A percentile compares a stretch with the other conserved stretches of the same genome.
phyloP scores from a whole-genome alignment of 2,797 vertebrate genomes.

The Knipowitschia caucasica region DNA sequence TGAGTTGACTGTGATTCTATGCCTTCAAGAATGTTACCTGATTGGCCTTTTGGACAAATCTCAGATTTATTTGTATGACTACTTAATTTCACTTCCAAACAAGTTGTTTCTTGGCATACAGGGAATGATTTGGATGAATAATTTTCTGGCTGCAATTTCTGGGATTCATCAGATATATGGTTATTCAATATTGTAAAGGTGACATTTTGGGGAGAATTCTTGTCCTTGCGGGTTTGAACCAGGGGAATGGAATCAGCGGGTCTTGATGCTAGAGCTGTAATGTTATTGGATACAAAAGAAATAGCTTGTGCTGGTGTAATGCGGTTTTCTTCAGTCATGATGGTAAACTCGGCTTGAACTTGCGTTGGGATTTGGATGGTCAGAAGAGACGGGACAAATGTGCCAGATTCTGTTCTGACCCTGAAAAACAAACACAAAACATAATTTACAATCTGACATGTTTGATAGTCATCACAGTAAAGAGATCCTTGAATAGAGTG shows the following conservation, averaged over 20 bases:
- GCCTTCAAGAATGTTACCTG: not conserved
- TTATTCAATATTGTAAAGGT: not conserved
- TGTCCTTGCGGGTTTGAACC: not conserved
- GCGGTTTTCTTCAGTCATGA: slow-evolving; percentile 47
- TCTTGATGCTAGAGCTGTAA: not conserved
- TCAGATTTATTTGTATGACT: not conserved
- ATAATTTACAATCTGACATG: not conserved
- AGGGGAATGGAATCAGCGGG: slow-evolving; percentile 21
- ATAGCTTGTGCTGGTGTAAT: not conserved
- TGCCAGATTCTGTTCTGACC: slow-evolving; percentile 68
- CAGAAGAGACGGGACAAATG: slow-evolving; percentile 64
- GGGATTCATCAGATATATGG: not conserved
- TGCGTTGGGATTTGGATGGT: slow-evolving; percentile 59
- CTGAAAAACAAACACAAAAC: slow-evolving; percentile 38
- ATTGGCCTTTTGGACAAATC: not conserved
- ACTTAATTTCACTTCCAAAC: not conserved
- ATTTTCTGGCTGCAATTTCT: not conserved
- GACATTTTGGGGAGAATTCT: not conserved
- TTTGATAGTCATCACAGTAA: not conserved
- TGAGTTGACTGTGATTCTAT: not conserved
- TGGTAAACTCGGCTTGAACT: slow-evolving; percentile 53
- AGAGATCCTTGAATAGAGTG: not conserved
- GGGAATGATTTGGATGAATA: not conserved
- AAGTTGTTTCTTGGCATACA: not conserved
- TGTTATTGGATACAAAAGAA: not conserved